A percentile compares a stretch with the other conserved stretches of the same genome.
These are phyloP conservation scores for Leptoclinus maculatus DNA, from an alignment of 2,797 vertebrate genomes.

Conservation along the genomic window DNA sequence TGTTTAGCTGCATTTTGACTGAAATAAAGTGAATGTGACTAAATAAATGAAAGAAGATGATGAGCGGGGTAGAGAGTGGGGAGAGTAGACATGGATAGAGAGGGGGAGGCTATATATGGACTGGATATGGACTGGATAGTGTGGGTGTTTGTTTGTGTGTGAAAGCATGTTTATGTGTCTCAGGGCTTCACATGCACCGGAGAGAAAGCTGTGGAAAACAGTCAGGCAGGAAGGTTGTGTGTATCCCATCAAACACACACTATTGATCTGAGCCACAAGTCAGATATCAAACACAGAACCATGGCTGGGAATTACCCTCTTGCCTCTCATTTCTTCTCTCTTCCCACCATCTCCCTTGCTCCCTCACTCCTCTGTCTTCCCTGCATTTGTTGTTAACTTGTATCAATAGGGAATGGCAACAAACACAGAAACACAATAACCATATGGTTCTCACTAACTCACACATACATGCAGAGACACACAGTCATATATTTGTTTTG, in stretches of 20 bases:
- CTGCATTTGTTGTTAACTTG: slow-evolving; percentile 34
- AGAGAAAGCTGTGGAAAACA: slow-evolving; percentile 33
- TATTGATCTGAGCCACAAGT: slow-evolving; percentile 61
- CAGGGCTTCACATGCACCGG: slow-evolving; percentile 10
- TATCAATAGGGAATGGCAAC: slow-evolving; percentile 34
- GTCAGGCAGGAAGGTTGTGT: slow-evolving; percentile 31
- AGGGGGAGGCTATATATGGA: background rate
- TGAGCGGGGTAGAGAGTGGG: background rate
- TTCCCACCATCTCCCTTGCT: slow-evolving; percentile 71
- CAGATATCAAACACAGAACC: slow-evolving; percentile 64
- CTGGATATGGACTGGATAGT: background rate
- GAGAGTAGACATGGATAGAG: background rate
- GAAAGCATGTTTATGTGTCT: slow-evolving; percentile 20
- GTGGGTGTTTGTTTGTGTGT: slow-evolving; percentile 7
- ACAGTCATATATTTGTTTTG: background rate
- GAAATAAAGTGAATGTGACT: background rate
- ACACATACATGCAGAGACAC: slow-evolving; percentile 6
- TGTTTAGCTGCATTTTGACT: background rate
- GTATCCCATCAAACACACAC: slow-evolving; percentile 52
- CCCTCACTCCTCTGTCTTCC: slow-evolving; percentile 22
- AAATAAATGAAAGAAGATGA: background rate
- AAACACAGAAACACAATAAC: too few relatives aligned
- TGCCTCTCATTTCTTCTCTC: slow-evolving; percentile 47
- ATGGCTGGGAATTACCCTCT: slow-evolving; percentile 80
- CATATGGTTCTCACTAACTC: too few relatives aligned